Percentiles rank a stretch among this genome's conserved stretches.
These are phyloP conservation scores for Clinocottus analis DNA, from an alignment of 2,113 vertebrate genomes.

Conservation along the genomic window DNA sequence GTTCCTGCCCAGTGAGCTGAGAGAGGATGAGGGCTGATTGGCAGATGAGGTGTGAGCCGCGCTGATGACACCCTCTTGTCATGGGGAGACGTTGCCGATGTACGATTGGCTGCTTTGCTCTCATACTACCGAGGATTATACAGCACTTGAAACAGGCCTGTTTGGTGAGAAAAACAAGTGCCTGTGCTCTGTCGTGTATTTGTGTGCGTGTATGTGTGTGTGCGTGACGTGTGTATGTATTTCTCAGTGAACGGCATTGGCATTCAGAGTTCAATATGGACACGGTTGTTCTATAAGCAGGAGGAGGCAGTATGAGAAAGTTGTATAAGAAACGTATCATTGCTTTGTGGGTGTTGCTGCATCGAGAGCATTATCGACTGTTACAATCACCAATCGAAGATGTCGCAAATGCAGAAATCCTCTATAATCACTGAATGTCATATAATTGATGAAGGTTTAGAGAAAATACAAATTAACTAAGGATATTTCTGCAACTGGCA, in stretches of 20 bases:
- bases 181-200: constrained; percentile 68
- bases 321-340: constrained; percentile 51
- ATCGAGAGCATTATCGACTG: constrained; percentile 64
- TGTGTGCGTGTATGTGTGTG: constrained; percentile 46
- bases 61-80: constrained; percentile 45
- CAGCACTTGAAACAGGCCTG: constrained; percentile 78
- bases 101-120: constrained; percentile 60
- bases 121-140: constrained; percentile 63
- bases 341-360: constrained; percentile 63
- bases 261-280: constrained; percentile 54
- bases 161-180: constrained; percentile 75
- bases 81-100: constrained; percentile 32
- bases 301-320: constrained; percentile 37
- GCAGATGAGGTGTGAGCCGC: background rate
- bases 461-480: constrained; percentile 37
- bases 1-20: constrained; percentile 94
- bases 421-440: constrained; percentile 66
- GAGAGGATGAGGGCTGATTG: constrained; percentile 92
- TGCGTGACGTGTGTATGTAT: constrained; percentile 48
- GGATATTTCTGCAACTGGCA: constrained; percentile 39
- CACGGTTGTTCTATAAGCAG: constrained; percentile 51
- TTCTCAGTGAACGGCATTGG: constrained; percentile 53
- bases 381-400: constrained; percentile 62
- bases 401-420: constrained; percentile 49
- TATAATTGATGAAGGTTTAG: constrained; percentile 36